A percentile compares a stretch with the other conserved stretches of the same genome.
phyloP scores from a whole-genome alignment of 1,140 invertebrate species.

The Psilanteris sp. region DNA sequence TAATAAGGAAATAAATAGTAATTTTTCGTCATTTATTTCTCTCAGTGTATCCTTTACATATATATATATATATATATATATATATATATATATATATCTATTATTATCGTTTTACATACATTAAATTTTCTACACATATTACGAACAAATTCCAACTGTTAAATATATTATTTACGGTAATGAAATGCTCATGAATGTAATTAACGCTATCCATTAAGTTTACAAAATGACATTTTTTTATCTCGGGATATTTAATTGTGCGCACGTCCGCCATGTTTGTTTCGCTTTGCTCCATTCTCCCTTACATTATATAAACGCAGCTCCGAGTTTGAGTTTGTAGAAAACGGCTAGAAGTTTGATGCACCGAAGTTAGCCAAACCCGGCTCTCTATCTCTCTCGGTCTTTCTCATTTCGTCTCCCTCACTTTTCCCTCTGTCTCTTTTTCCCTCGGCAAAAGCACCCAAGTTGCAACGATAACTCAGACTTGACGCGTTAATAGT shows the following conservation, averaged over 20 bases:
- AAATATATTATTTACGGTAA: no score
- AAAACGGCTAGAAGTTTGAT: constrained; percentile 50
- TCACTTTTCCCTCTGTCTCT: neutral
- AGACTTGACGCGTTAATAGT: constrained; percentile 55
- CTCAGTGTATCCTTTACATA: no score
- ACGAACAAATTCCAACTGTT: no score
- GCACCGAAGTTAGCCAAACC: constrained; percentile 25
- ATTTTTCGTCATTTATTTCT: no score
- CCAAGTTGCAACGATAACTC: constrained; percentile 54
- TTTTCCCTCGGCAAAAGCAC: constrained; percentile 11
- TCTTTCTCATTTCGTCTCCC: neutral
- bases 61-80: no score
- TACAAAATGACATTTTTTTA: constrained; percentile 6
- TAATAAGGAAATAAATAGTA: no score
- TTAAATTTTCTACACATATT: no score
- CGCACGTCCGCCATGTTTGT: constrained; percentile 27
- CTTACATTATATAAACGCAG: constrained; percentile 30
- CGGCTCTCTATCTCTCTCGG: no score
- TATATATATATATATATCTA: no score
- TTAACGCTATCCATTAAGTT: no score
- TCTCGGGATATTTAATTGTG: constrained; percentile 12
- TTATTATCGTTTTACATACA: no score
- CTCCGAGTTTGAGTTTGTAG: constrained; percentile 35
- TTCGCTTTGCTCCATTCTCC: constrained; percentile 30
- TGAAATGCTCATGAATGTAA: no score